These are phyloP conservation scores for Xiphorhynchus elegans DNA, from an alignment of 2,113 vertebrate genomes.

Conservation along the genomic window DNA sequence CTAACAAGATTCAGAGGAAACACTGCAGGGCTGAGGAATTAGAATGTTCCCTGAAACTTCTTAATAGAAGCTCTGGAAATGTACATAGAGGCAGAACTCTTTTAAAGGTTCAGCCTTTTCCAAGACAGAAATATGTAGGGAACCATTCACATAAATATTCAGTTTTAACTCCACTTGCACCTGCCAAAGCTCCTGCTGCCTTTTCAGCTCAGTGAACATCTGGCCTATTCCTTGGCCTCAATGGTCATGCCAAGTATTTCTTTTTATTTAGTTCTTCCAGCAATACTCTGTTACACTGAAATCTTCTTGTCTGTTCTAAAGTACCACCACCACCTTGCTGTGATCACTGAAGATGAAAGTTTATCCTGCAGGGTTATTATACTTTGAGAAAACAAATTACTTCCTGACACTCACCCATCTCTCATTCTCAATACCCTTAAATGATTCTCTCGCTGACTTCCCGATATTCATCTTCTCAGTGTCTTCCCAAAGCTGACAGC, in stretches of 20 bases:
- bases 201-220: not conserved
- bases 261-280: not conserved
- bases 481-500: not conserved
- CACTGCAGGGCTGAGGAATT: not conserved
- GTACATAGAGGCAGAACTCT: not conserved
- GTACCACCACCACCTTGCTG: not conserved
- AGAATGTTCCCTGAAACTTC: not conserved
- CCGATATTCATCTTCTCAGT: not conserved
- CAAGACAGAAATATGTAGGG: not conserved
- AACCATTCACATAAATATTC: not conserved
- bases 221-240: not conserved
- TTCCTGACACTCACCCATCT: not conserved
- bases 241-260: not conserved
- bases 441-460: not conserved
- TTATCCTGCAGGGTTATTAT: conserved; percentile 39
- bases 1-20: conserved; percentile 11
- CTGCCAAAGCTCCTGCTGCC: not conserved
- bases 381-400: conserved; percentile 30
- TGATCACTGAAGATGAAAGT: conserved; percentile 20
- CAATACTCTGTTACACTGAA: not conserved
- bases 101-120: not conserved
- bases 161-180: not conserved
- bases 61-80: not conserved
- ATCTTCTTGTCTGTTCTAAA: not conserved
- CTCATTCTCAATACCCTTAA: conserved; percentile 33